Base-by-base conservation (phyloP, 2,888 invertebrate genomes). In the Eupelmus urozonus region DNA sequence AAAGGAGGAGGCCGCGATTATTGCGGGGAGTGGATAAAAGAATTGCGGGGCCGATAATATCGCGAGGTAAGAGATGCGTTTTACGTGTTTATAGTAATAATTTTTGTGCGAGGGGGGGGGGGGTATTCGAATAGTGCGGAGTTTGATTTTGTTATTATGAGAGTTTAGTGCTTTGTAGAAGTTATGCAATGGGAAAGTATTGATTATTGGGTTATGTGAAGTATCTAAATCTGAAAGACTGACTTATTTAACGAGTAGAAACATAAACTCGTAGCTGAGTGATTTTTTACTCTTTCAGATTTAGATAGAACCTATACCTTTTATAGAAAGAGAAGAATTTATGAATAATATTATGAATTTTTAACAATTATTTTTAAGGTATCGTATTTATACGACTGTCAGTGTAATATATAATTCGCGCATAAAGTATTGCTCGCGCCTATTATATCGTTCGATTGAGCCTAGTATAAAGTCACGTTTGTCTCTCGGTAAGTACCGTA, bases 41-140 rank as follows among this genome's bases (percentile, higher is more conserved):
- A 70, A 76, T 70, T 20, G 20, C 18, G 3, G 4, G 18, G 16
- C 20, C 49, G 74, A 75, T 75, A 75, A 60, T 9, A 75, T 75
- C 59, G n/a, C 40, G 27, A n/a, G 2, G 60, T 18, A 25, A 16
- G 25, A 18, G 29, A 13, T 11, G 40, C 27, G 45, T 66, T 72
- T 77, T 45, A 62, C 62, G 60, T 40, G 27, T 34, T 34, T 34
- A 34, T 34, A 45, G 42, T 62, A 62, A 67, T 77, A 72, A 77
- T 77, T 77, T 77, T 45, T 45, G 16, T 45, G 45, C 13, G 45
- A 13, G 2, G 16, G 9, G 9, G 3, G 9, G 34, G 34, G 34
- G 5, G 9, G 9, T 34, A 34, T 34, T 3, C 13, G 2, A 13
- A 45, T 45, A 13, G 16, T 16, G 13, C 16, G 9, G 13, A 16